Percentiles rank a stretch among this genome's conserved stretches.
Evolutionary conservation across 2,888 invertebrate genomes (phyloP).

Genomic region (Eupithecia pulchellata): DNA sequence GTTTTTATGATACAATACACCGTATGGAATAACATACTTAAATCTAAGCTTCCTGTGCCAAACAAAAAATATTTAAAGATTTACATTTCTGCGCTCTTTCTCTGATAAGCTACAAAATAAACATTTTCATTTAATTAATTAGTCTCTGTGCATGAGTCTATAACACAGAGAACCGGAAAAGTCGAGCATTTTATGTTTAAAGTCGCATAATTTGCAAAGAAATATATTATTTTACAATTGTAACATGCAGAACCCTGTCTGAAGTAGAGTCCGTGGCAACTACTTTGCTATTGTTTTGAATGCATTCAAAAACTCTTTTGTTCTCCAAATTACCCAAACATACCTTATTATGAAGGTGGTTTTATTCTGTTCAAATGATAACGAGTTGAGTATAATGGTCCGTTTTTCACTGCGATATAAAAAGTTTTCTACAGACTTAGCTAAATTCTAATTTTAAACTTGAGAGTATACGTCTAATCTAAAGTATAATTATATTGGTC

Average conservation of each 20-base stretch:
- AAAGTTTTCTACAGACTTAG: background rate
- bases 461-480: background rate
- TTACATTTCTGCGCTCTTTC: background rate
- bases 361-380: slow-evolving; percentile 3
- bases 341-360: slow-evolving; percentile 9
- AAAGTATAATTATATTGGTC: too few relatives aligned
- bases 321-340: slow-evolving; percentile 24
- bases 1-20: too few relatives aligned
- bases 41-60: too few relatives aligned
- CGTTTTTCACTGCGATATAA: background rate
- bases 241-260: slow-evolving; percentile 23
- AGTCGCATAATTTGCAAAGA: slow-evolving; percentile 11
- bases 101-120: background rate
- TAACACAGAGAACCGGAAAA: slow-evolving; percentile 1
- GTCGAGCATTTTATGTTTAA: background rate
- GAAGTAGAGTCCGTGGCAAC: slow-evolving; percentile 10
- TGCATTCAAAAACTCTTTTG: slow-evolving; percentile 33
- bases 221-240: slow-evolving; percentile 2
- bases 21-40: too few relatives aligned
- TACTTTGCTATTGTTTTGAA: slow-evolving; percentile 29
- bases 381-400: background rate
- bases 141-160: background rate
- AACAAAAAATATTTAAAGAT: background rate
- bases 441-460: too few relatives aligned
- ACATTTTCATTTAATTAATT: background rate